A percentile compares a stretch with the other conserved stretches of the same genome.
Evolutionary conservation across 2,797 vertebrate species (phyloP).

Genomic region (Sebastes minor): DNA sequence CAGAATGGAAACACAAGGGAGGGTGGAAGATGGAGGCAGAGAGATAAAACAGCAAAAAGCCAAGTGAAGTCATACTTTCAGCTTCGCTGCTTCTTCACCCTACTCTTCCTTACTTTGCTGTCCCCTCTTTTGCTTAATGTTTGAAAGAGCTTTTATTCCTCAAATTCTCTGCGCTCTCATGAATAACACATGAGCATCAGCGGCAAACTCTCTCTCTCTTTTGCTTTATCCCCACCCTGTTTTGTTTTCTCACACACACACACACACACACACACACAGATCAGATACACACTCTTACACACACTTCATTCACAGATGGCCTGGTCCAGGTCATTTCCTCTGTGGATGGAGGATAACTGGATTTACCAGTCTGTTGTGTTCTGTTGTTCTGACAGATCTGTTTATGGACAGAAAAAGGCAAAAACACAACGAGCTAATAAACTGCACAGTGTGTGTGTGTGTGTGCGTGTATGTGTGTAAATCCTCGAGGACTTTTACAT

Average conservation of each 20-base stretch:
- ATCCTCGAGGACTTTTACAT: slow-evolving; percentile 29
- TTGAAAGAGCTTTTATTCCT: slow-evolving; percentile 77
- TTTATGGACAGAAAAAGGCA: slow-evolving; percentile 75
- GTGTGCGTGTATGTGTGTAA: slow-evolving; percentile 10
- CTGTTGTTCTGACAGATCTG: slow-evolving; percentile 82
- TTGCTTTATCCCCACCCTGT: slow-evolving; percentile 41
- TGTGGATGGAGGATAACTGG: slow-evolving; percentile 81
- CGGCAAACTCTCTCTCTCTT: slow-evolving; percentile 44
- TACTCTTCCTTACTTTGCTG: slow-evolving; percentile 30
- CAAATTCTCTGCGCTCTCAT: slow-evolving; percentile 75
- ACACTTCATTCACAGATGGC: slow-evolving; percentile 74
- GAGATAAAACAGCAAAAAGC: slow-evolving; percentile 67
- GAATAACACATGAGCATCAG: slow-evolving; percentile 80
- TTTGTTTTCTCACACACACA: slow-evolving; percentile 26
- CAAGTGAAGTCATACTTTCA: slow-evolving; percentile 70
- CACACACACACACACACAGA: background rate
- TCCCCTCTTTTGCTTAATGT: slow-evolving; percentile 70
- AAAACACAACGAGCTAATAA: slow-evolving; percentile 60
- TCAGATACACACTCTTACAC: background rate
- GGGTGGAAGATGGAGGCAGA: slow-evolving; percentile 47
- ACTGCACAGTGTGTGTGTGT: background rate
- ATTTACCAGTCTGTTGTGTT: slow-evolving; percentile 81
- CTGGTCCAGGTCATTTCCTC: slow-evolving; percentile 79
- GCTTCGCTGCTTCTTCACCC: background rate
- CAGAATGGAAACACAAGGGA: slow-evolving; percentile 73